Conservation (phyloP, 2,888 invertebrate genomes). For the Pollenia amentaria region DNA sequence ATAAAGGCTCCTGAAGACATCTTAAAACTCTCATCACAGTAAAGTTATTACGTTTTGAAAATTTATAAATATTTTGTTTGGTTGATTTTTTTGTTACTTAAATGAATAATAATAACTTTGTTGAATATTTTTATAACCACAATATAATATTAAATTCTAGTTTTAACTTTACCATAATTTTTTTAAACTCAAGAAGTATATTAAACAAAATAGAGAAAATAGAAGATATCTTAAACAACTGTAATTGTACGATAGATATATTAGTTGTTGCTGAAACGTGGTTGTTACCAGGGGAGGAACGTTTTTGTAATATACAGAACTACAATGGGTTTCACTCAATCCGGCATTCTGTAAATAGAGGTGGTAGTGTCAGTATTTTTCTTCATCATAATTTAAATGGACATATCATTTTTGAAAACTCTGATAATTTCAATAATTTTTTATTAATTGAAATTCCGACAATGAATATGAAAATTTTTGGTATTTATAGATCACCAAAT, state of each 20-base stretch:
- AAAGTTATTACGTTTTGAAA: slow-evolving; percentile 11
- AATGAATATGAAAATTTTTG: slow-evolving; percentile 14
- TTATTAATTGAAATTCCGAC: slow-evolving; percentile 18
- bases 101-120: slow-evolving; percentile 6
- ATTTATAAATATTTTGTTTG: slow-evolving; percentile 14
- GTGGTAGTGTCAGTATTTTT: slow-evolving; percentile 22
- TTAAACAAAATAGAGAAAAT: slow-evolving; percentile 18
- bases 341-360: slow-evolving; percentile 19
- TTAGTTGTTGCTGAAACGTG: slow-evolving; percentile 18
- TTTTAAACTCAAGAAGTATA: neutral
- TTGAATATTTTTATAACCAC: slow-evolving; percentile 18
- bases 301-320: slow-evolving; percentile 15
- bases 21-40: slow-evolving; percentile 12
- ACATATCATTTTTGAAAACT: slow-evolving; percentile 15
- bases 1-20: slow-evolving; percentile 15
- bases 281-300: slow-evolving; percentile 13
- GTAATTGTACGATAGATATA: slow-evolving; percentile 18
- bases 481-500: slow-evolving; percentile 18
- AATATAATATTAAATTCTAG: slow-evolving; percentile 15
- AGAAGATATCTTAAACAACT: slow-evolving; percentile 18
- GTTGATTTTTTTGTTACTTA: slow-evolving; percentile 18
- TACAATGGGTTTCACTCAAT: slow-evolving; percentile 15
- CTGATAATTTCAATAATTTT: slow-evolving; percentile 9
- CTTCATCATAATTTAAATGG: slow-evolving; percentile 18
- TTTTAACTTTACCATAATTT: slow-evolving; percentile 13